These are phyloP conservation scores for Brachynemurus nebulosus DNA, from an alignment of 2,888 invertebrate species.

Conservation along the genomic window DNA sequence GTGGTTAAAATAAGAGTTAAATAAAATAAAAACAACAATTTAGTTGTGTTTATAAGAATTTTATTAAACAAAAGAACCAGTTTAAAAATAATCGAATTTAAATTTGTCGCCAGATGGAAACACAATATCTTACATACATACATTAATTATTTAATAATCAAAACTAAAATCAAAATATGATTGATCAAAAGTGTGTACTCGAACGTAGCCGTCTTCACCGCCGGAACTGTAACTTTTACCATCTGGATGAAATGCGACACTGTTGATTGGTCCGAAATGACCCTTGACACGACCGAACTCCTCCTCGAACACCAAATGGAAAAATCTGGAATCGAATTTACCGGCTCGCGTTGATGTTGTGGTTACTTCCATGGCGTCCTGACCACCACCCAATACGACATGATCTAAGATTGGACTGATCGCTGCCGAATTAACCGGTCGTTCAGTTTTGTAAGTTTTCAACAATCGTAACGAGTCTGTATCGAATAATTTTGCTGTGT, in stretches of 20 bases:
- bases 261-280: conserved; percentile 99
- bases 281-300: conserved; percentile 97
- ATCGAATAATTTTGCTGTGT: conserved; percentile 90
- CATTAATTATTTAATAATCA: conserved; percentile 45
- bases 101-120: no score
- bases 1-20: no score
- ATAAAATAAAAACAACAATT: no score
- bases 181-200: conserved; percentile 91
- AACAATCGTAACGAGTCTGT: conserved; percentile 70
- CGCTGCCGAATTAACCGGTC: conserved; percentile 96
- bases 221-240: conserved; percentile 94
- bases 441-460: conserved; percentile 94
- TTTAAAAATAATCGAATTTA: no score
- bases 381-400: conserved; percentile 96
- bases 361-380: conserved; percentile 98
- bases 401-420: conserved; percentile 93
- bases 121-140: neutral
- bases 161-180: conserved; percentile 93
- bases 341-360: conserved; percentile 88
- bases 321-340: conserved; percentile 93
- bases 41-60: neutral
- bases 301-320: conserved; percentile 91
- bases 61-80: no score
- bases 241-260: conserved; percentile 94
- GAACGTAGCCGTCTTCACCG: conserved; percentile 96